Evolutionary conservation across 2,797 vertebrate species (phyloP).

Genomic region (Octomys mimax): DNA sequence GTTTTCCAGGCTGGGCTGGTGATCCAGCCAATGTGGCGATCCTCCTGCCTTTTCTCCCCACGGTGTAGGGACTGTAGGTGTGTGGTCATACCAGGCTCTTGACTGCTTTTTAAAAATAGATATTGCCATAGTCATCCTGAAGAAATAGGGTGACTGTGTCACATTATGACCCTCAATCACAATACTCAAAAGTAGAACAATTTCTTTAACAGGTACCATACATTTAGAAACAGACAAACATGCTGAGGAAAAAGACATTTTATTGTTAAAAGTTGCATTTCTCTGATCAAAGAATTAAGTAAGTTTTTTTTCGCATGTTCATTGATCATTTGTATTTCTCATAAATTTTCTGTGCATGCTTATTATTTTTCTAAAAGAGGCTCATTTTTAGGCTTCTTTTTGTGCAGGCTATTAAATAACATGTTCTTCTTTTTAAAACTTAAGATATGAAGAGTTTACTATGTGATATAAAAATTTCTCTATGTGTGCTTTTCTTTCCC

Average conservation of each 20-base stretch:
- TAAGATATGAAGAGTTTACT: neutral
- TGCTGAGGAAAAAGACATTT: neutral
- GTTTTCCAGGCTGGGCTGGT: neutral
- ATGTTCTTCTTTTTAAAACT: conserved; percentile 43
- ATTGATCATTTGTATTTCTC: conserved; percentile 39
- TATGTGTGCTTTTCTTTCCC: neutral
- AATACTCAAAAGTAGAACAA: neutral
- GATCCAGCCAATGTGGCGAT: neutral
- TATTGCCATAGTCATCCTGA: neutral
- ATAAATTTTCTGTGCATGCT: neutral
- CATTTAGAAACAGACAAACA: neutral
- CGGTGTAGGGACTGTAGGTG: neutral
- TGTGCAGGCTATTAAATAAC: conserved; percentile 11
- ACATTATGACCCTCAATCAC: neutral
- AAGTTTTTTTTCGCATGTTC: conserved; percentile 12
- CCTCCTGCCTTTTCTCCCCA: neutral
- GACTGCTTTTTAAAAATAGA: conserved; percentile 15
- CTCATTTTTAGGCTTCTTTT: conserved; percentile 32
- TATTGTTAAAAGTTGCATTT: conserved; percentile 43
- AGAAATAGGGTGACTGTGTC: neutral
- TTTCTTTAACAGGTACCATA: neutral
- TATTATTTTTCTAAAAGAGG: conserved; percentile 18
- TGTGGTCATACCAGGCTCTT: neutral
- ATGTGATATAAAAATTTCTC: conserved; percentile 4
- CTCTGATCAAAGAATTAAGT: conserved; percentile 15